Evolutionary conservation across 2,888 invertebrate species (phyloP).

Genomic region (Sphecodes monilicornis): DNA sequence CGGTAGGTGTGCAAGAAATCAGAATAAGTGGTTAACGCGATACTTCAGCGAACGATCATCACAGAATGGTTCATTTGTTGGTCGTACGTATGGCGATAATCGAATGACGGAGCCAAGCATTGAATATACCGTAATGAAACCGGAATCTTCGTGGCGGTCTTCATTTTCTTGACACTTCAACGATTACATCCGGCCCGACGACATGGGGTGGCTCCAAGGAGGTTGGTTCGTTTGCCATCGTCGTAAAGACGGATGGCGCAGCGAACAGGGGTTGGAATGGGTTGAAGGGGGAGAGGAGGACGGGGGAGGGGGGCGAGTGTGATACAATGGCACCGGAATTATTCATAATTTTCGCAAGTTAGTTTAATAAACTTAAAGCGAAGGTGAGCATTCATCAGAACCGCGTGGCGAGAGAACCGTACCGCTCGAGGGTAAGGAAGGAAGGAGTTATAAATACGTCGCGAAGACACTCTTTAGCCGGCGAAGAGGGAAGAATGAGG

Average conservation of each 20-base stretch:
- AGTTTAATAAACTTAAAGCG: constrained; percentile 78
- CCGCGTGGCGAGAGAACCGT: constrained; percentile 67
- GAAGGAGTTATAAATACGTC: constrained; percentile 82
- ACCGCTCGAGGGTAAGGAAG: constrained; percentile 72
- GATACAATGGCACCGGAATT: constrained; percentile 68
- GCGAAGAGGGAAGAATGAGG: constrained; percentile 48
- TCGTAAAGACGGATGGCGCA: constrained; percentile 32
- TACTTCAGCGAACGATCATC: not conserved
- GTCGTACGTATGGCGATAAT: not conserved
- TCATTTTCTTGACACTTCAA: constrained; percentile 41
- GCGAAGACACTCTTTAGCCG: constrained; percentile 76
- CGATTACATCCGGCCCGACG: constrained; percentile 12
- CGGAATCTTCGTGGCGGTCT: constrained; percentile 34
- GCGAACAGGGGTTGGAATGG: not conserved
- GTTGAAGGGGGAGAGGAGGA: too few species aligned
- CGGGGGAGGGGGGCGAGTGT: not conserved
- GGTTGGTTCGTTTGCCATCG: constrained; percentile 18
- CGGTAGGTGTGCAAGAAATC: not conserved
- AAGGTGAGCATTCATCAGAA: constrained; percentile 77
- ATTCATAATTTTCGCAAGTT: constrained; percentile 77
- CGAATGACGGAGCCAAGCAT: constrained; percentile 1
- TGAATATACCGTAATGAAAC: constrained; percentile 30
- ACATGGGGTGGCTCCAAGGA: not conserved
- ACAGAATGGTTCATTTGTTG: constrained; percentile 6
- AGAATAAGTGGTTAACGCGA: not conserved